These are phyloP conservation scores for Phania funesta DNA, from an alignment of 2,888 invertebrate genomes.

Conservation along the genomic window DNA sequence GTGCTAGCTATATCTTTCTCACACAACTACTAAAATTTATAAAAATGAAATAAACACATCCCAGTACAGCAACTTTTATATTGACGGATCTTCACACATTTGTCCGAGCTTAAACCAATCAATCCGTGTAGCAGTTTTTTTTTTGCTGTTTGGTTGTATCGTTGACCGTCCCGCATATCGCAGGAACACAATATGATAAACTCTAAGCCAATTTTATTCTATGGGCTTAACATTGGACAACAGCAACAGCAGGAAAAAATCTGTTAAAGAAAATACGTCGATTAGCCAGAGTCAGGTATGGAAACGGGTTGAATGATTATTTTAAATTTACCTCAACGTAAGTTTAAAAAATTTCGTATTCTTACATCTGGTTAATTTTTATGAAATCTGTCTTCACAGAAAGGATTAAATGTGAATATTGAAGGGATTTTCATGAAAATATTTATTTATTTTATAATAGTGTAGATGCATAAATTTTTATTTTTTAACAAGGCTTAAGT, in stretches of 20 bases:
- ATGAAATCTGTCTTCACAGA: too few species aligned
- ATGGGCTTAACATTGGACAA: constrained; percentile 69
- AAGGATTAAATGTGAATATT: too few species aligned
- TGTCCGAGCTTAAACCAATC: constrained; percentile 59
- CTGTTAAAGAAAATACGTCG: constrained; percentile 3
- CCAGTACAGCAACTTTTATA: constrained; percentile 65
- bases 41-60: constrained; percentile 43
- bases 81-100: constrained; percentile 64
- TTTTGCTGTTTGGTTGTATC: constrained; percentile 14
- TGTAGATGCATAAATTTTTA: too few species aligned
- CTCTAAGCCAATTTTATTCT: constrained; percentile 68
- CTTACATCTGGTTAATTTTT: too few species aligned
- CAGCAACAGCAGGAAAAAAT: constrained; percentile 29
- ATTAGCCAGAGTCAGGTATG: neutral
- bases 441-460: too few species aligned
- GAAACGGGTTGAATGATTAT: neutral
- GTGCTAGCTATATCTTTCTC: constrained; percentile 66
- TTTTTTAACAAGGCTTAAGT: too few species aligned
- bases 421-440: too few species aligned
- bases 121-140: constrained; percentile 36
- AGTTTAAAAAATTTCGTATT: too few species aligned
- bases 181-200: constrained; percentile 68
- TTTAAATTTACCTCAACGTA: too few species aligned
- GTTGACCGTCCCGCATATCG: constrained; percentile 58
- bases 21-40: constrained; percentile 68